Percentiles rank a stretch among this genome's conserved stretches.
Conservation (phyloP, 2,797 vertebrate species). For the Mycteria americana region DNA sequence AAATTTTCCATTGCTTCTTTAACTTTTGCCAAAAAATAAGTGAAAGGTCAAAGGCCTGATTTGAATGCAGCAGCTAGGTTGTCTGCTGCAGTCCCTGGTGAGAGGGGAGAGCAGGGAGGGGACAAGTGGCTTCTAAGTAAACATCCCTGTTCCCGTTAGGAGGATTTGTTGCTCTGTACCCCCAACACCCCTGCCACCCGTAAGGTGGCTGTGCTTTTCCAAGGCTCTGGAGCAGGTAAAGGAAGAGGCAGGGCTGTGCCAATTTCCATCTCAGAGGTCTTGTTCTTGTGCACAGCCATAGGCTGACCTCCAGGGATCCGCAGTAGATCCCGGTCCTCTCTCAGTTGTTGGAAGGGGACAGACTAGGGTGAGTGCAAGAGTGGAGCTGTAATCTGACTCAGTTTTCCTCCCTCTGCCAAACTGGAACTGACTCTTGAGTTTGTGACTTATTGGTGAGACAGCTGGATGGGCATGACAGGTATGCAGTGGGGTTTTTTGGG, state of each 20-base stretch:
- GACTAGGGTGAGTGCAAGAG: not conserved
- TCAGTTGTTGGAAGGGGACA: not conserved
- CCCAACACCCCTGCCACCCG: rapidly evolving
- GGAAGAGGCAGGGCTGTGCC: not conserved
- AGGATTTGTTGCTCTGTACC: not conserved
- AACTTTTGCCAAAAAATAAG: not conserved
- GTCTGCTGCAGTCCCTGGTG: not conserved
- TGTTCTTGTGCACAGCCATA: not conserved
- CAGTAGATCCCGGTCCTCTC: not conserved
- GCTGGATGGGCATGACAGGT: not conserved
- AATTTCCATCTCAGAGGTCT: not conserved
- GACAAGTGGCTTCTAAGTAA: not conserved
- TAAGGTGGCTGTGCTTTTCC: not conserved
- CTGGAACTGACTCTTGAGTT: not conserved
- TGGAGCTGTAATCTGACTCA: not conserved
- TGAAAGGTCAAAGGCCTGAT: not conserved
- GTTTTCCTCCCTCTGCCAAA: not conserved
- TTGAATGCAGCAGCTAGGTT: not conserved
- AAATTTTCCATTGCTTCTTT: not conserved
- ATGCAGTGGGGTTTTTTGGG: not conserved
- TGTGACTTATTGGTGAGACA: not conserved
- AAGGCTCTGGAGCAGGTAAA: not conserved
- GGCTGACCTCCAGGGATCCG: not conserved
- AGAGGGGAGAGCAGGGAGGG: not conserved
- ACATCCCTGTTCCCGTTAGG: rapidly evolving